Evolutionary conservation across 2,797 vertebrate genomes (phyloP), one percentile per base, ranked within the genome.

Genomic region (Lepilemur septentrionalis): DNA sequence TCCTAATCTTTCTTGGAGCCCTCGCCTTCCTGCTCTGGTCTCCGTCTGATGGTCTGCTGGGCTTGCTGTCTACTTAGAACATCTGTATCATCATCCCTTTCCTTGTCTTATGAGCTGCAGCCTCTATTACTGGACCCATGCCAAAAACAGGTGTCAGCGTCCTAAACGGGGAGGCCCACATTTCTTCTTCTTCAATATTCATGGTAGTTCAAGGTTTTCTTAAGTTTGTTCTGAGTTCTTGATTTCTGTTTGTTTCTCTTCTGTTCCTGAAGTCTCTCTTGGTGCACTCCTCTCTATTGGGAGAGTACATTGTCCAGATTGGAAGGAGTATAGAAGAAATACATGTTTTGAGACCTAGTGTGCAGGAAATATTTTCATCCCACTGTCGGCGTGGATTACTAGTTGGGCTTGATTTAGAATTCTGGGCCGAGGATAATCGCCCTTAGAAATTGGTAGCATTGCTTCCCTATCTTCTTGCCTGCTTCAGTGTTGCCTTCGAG

Each of bases 11-110:
- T 79, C 9, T 48, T 15, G 6, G n/a, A 25, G 14, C 38, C 69
- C 23, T 25, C 4, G 5, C 0, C 25, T 15, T 3, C 25, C 15
- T 43, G 43, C 32, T 41, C 50, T 25, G 5, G 12, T 70, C 73
- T 30, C 2, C 4, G 8, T 35, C 4, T 13, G 35, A 11, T 38
- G 7, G 15, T 87, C 32, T 59, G 2, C 20, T 13, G 30, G 22
- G 72, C n/a, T 48, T 75, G 23, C 52, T n/a, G 5, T 75, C 32
- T 57, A 7, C n/a, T 12, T 30, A 20, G 30, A 52, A 76, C 65
- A 3, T 11, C 6, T 1, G 4, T 7, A 0, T 59, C 0, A 0
- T 50, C n/a, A 5, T 48, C 20, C 25, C 1, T 13, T 4, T 67
- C 35, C 43, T 17, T 25, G 13, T 30, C 12, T 50, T 20, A n/a